Evolutionary conservation across 2,888 invertebrate genomes (phyloP).

Genomic region (Nomada ruficornis): DNA sequence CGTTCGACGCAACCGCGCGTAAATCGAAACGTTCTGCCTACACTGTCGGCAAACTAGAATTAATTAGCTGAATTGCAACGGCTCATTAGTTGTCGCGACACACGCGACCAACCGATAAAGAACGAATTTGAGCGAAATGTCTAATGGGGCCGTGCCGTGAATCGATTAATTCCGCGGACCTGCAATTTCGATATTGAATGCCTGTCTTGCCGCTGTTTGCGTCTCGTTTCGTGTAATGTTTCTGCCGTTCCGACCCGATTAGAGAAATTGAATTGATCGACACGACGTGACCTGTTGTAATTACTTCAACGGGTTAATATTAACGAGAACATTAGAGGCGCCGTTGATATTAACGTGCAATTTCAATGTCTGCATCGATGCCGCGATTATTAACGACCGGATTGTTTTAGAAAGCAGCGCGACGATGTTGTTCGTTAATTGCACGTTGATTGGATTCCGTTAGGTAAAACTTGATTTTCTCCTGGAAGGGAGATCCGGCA

Average conservation of each 20-base stretch:
- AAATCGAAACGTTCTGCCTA: background rate
- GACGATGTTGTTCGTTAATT: background rate
- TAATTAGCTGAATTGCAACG: slow-evolving; percentile 22
- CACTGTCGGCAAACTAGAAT: background rate
- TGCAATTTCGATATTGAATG: slow-evolving; percentile 59
- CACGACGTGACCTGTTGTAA: slow-evolving; percentile 5
- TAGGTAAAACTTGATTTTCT: too few species aligned
- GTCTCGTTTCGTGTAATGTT: slow-evolving; percentile 40
- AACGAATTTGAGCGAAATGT: slow-evolving; percentile 46
- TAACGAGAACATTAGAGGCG: slow-evolving; percentile 17
- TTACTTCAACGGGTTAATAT: slow-evolving; percentile 28
- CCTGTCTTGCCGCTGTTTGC: slow-evolving; percentile 47
- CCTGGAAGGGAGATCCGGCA: too few species aligned
- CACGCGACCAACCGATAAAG: slow-evolving; percentile 28
- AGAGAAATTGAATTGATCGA: slow-evolving; percentile 31
- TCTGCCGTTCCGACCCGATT: slow-evolving; percentile 6
- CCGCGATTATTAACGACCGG: background rate
- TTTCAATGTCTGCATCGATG: slow-evolving; percentile 24
- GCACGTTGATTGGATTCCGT: background rate
- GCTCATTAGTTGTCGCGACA: background rate
- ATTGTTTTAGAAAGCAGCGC: slow-evolving; percentile 1
- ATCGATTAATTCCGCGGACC: slow-evolving; percentile 46
- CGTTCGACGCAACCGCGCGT: background rate
- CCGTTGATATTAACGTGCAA: slow-evolving; percentile 26
- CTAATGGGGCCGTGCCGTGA: slow-evolving; percentile 3